Percentiles rank a stretch among this genome's conserved stretches.
Evolutionary conservation across 2,888 invertebrate species (phyloP).

Genomic region (Spilosoma lubricipeda): DNA sequence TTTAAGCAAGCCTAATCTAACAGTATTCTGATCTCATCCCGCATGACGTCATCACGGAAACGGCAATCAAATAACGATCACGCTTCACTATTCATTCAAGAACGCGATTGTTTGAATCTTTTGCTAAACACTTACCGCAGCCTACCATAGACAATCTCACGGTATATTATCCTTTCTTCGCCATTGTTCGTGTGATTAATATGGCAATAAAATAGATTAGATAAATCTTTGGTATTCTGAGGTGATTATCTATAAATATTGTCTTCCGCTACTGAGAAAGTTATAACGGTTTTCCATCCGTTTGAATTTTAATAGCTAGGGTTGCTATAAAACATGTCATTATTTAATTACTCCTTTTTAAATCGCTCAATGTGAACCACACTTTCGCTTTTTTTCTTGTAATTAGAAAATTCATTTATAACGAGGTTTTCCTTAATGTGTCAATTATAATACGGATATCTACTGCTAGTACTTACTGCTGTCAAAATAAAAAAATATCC

Average conservation of each 20-base stretch:
- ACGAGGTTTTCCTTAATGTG: neutral
- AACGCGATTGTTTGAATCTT: slow-evolving; percentile 44
- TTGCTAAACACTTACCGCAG: slow-evolving; percentile 31
- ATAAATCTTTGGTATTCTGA: slow-evolving; percentile 8
- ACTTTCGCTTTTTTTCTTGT: neutral
- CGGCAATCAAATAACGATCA: slow-evolving; percentile 46
- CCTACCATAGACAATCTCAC: slow-evolving; percentile 17
- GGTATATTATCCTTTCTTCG: slow-evolving; percentile 14
- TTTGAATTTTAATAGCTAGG: slow-evolving; percentile 6
- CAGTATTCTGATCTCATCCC: slow-evolving; percentile 45
- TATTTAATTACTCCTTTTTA: neutral
- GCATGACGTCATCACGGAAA: slow-evolving; percentile 41
- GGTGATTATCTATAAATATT: slow-evolving; percentile 6
- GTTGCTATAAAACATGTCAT: neutral
- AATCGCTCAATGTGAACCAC: neutral
- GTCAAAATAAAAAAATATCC: neutral
- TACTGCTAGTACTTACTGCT: neutral
- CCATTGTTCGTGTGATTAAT: slow-evolving; percentile 20
- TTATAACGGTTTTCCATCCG: slow-evolving; percentile 7
- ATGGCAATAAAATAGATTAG: slow-evolving; percentile 16
- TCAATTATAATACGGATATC: neutral
- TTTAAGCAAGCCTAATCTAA: slow-evolving; percentile 10
- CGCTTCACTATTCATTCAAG: slow-evolving; percentile 41
- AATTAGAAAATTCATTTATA: neutral
- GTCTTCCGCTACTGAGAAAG: neutral